phyloP scores from a whole-genome alignment of 1,140 invertebrate species.

The Caenorhabditis tropicalis region DNA sequence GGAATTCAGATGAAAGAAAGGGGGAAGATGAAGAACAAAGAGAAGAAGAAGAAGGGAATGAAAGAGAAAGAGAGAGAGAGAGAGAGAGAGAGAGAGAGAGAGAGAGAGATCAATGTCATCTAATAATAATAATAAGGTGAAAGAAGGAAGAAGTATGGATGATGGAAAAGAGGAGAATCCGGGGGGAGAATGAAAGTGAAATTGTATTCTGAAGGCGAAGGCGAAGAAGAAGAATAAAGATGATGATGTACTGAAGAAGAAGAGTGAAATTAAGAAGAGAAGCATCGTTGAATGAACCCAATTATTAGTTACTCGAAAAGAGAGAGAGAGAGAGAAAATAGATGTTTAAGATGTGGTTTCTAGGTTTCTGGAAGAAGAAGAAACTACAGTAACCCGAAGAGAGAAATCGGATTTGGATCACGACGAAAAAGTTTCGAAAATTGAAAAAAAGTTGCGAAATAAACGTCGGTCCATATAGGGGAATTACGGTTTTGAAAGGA shows the following conservation, averaged over 20 bases:
- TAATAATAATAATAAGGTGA: slow-evolving; percentile 33
- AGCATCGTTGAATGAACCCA: not conserved
- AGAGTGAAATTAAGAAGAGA: not conserved
- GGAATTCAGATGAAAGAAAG: no score
- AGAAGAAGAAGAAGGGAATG: not conserved
- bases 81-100: not conserved
- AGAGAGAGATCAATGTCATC: not conserved
- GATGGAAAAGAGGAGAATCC: no score
- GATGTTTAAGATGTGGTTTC: not conserved
- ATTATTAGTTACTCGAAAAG: not conserved
- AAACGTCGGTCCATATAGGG: no score
- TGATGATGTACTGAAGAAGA: not conserved
- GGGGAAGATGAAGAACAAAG: not conserved
- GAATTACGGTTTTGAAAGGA: no score
- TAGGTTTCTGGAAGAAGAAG: no score
- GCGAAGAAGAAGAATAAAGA: not conserved
- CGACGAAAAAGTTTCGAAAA: no score
- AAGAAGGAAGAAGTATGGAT: not conserved
- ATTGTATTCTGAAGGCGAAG: not conserved
- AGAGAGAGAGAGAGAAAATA: not conserved
- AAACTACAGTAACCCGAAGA: no score
- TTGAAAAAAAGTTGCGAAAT: no score
- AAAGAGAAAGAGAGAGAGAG: not conserved
- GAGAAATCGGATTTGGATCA: no score
- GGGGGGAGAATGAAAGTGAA: not conserved